Percentiles rank a stretch among this genome's conserved stretches.
Conservation (phyloP, 1,140 invertebrate species). For the Lordiphosa clarofinis region DNA sequence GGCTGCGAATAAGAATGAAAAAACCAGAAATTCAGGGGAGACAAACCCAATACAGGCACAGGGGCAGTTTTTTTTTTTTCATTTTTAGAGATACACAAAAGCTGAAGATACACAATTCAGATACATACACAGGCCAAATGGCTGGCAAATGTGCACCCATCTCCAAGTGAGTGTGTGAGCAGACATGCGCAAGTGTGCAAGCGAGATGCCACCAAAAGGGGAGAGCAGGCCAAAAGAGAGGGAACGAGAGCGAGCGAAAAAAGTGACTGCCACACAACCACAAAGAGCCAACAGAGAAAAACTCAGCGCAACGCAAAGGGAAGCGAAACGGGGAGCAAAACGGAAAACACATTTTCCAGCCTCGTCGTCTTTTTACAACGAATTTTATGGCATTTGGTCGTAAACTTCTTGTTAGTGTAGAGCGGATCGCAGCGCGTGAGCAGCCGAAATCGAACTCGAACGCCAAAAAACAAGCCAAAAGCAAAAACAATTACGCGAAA, state of each 20-base stretch:
- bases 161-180: constrained; percentile 19
- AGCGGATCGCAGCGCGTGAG: constrained; percentile 73
- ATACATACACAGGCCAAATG: constrained; percentile 31
- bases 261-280: constrained; percentile 24
- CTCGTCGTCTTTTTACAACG: constrained; percentile 79
- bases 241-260: constrained; percentile 18
- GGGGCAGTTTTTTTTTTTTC: constrained; percentile 45
- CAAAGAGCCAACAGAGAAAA: constrained; percentile 51
- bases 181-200: constrained; percentile 35
- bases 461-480: constrained; percentile 20
- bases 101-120: constrained; percentile 64
- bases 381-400: constrained; percentile 80
- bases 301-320: constrained; percentile 21
- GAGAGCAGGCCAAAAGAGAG: constrained; percentile 3
- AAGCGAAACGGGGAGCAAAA: constrained; percentile 20
- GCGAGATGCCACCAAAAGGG: constrained; percentile 27
- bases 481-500: constrained; percentile 17
- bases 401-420: constrained; percentile 80
- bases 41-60: constrained; percentile 15
- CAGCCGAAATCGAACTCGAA: constrained; percentile 20
- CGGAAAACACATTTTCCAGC: constrained; percentile 79
- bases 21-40: constrained; percentile 9
- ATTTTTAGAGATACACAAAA: constrained; percentile 46
- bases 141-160: constrained; percentile 2
- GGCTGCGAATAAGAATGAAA: constrained; percentile 60